Percentiles rank a stretch among this genome's conserved stretches.
Conservation (phyloP, 2,888 invertebrate species). For the Acleris laterana region DNA sequence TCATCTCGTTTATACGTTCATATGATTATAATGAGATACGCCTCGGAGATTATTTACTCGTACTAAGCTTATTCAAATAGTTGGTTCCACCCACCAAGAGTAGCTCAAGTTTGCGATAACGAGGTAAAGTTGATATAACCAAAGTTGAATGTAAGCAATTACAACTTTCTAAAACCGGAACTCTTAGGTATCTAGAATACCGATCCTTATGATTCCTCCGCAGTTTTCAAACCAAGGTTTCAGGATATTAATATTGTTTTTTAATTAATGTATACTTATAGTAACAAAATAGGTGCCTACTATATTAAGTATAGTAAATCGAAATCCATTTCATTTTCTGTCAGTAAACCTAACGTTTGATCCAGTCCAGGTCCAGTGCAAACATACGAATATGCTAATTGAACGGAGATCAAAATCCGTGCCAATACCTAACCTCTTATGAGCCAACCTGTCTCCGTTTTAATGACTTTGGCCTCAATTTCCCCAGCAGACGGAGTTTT, state of each 20-base stretch:
- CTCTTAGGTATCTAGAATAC: neutral
- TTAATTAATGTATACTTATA: too few relatives aligned
- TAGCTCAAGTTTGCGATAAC: neutral
- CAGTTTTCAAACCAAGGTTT: neutral
- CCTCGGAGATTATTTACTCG: neutral
- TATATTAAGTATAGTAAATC: too few relatives aligned
- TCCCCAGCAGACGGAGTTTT: constrained; percentile 1
- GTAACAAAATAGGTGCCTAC: too few relatives aligned
- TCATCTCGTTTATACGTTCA: constrained; percentile 10
- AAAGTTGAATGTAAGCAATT: constrained; percentile 1
- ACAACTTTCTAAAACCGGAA: neutral
- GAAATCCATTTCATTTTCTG: too few relatives aligned
- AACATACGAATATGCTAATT: neutral
- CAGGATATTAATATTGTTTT: too few relatives aligned
- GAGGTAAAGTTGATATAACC: neutral
- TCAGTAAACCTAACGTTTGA: neutral
- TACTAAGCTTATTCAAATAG: neutral
- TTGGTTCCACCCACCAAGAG: neutral
- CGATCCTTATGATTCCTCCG: neutral
- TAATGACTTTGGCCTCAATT: constrained; percentile 27
- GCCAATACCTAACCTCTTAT: constrained; percentile 28
- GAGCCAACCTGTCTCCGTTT: constrained; percentile 31
- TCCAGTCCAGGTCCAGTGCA: too few relatives aligned
- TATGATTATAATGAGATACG: neutral
- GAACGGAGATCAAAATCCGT: constrained; percentile 15